A percentile compares a stretch with the other conserved stretches of the same genome.
Conservation (phyloP, 2,797 vertebrate genomes). For the Remorina albescens region DNA sequence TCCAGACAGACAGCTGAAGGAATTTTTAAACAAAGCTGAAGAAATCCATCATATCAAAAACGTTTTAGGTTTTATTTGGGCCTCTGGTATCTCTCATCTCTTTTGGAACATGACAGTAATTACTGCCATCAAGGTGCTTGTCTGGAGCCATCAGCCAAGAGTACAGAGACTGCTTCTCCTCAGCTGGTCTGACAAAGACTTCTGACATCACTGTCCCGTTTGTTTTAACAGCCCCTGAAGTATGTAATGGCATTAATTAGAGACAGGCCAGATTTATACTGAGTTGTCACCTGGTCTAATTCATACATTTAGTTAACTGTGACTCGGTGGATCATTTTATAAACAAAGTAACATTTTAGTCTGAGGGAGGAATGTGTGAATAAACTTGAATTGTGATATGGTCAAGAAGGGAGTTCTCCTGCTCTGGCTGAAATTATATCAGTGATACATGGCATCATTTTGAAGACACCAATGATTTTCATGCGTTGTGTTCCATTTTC, state of each 20-base stretch:
- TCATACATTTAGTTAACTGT: slow-evolving; percentile 88
- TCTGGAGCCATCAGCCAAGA: slow-evolving; percentile 88
- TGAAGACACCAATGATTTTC: slow-evolving; percentile 41
- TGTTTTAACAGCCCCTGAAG: slow-evolving; percentile 94
- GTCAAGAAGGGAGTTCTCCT: slow-evolving; percentile 55
- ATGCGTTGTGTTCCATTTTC: no score
- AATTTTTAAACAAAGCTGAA: slow-evolving; percentile 95
- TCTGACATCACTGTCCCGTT: slow-evolving; percentile 91
- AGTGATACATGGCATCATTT: slow-evolving; percentile 48
- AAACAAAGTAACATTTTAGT: slow-evolving; percentile 83
- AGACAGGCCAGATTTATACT: slow-evolving; percentile 87
- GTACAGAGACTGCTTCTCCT: slow-evolving; percentile 88
- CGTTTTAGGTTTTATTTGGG: slow-evolving; percentile 98
- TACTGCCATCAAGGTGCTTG: slow-evolving; percentile 96
- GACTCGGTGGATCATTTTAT: slow-evolving; percentile 86
- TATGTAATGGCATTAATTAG: slow-evolving; percentile 92
- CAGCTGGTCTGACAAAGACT: slow-evolving; percentile 77
- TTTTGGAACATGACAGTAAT: slow-evolving; percentile 96
- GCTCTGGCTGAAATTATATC: slow-evolving; percentile 52
- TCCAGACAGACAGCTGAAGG: slow-evolving; percentile 89
- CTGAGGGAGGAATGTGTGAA: slow-evolving; percentile 67
- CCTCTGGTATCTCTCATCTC: slow-evolving; percentile 95
- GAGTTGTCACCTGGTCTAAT: slow-evolving; percentile 77
- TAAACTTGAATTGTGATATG: slow-evolving; percentile 58
- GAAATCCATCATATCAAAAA: slow-evolving; percentile 98